Evolutionary conservation across 2,888 invertebrate species (phyloP), one percentile per base, ranked within the genome.

Genomic region (Cancer borealis): DNA sequence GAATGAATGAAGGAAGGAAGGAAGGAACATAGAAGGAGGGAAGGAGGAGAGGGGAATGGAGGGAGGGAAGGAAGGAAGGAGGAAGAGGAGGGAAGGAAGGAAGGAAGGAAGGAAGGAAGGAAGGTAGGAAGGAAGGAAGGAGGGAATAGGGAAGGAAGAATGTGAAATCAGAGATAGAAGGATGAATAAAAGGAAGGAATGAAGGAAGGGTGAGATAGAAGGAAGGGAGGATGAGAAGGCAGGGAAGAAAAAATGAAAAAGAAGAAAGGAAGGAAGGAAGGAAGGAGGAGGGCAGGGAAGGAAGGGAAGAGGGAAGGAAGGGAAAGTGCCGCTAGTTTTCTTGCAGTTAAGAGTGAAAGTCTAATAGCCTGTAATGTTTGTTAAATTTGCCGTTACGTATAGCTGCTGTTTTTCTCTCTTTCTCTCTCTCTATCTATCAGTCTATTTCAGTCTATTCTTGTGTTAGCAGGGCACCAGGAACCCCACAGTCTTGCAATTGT

Each of bases 281-380:
- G 12, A 3, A 54, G 17, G 5, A 54, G 14, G 54, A 54, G 12
- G 14, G 17, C 14, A 54, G 17, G 54, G 17, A 12, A 54, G 12
- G 54, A 54, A 54, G 54, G 54, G 54, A 54, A 54, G 54, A 54
- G 17, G 54, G 54, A 54, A 54, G 54, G 14, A 10, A 73, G 73
- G 73, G n/a, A 73, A 21, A 73, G 26, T 26, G 8, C 73, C 73
- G 73, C n/a, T 21, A 73, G 21, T n/a, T 6, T 73, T 26, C 73
- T n/a, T 73, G 73, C n/a, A 8, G 73, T 21, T n/a, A n/a, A 73
- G 73, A 73, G 73, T 73, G 73, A 73, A 73, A 73, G 73, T n/a
- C n/a, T 73, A 8, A 4, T 21, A 26, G 73, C n/a, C 54, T 10
- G 73, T 6, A n/a, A n/a, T 73, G 73, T 73, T 73, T 73, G 26